Evolutionary conservation across 1,140 invertebrate species (phyloP).

Genomic region (Lepidurus apus): DNA sequence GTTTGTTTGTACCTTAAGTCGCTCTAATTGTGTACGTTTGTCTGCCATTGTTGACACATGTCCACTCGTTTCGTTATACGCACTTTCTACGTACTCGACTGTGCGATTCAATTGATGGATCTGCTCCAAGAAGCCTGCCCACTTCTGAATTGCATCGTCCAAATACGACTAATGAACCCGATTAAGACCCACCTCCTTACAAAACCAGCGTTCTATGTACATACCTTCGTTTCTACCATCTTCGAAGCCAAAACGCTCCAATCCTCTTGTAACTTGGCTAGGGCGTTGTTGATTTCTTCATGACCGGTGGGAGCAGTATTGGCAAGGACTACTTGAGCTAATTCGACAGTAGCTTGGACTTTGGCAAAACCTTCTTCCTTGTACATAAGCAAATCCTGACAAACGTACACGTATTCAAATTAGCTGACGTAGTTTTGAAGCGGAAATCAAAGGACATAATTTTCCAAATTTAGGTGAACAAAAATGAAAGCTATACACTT

Average conservation of each 20-base stretch:
- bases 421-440: too few species aligned
- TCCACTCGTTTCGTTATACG: constrained; percentile 64
- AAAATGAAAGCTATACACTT: too few species aligned
- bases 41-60: constrained; percentile 75
- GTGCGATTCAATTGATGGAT: constrained; percentile 78
- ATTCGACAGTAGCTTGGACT: constrained; percentile 76
- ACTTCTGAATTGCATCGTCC: constrained; percentile 84
- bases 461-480: too few species aligned
- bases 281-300: constrained; percentile 71
- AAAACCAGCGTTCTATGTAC: neutral
- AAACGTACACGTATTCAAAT: neutral
- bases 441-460: too few species aligned
- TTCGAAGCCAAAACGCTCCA: constrained; percentile 80
- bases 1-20: constrained; percentile 57
- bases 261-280: constrained; percentile 78
- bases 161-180: constrained; percentile 53
- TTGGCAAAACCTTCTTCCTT: constrained; percentile 88
- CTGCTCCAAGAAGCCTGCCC: constrained; percentile 80
- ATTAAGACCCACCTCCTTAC: neutral
- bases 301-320: constrained; percentile 86
- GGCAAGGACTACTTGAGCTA: constrained; percentile 83
- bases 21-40: constrained; percentile 75
- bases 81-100: constrained; percentile 66
- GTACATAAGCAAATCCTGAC: constrained; percentile 71
- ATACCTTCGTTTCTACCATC: constrained; percentile 75